A percentile compares a stretch with the other conserved stretches of the same genome.
Evolutionary conservation across 2,888 invertebrate genomes (phyloP).

Genomic region (Diplolepis rosae): DNA sequence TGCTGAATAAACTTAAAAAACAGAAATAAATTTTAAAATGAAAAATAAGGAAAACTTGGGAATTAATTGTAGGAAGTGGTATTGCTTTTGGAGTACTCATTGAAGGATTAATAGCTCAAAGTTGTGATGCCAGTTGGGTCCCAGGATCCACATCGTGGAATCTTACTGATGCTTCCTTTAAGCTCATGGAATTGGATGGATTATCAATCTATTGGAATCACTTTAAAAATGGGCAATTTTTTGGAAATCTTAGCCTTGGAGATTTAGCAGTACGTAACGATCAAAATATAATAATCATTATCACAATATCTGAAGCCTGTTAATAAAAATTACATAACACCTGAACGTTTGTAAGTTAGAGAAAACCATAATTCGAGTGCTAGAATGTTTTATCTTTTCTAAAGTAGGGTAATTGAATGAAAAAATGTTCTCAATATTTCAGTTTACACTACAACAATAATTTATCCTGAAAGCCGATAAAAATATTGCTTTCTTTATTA

Average conservation of each 20-base stretch:
- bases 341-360: too few relatives aligned
- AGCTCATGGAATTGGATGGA: slow-evolving; percentile 91
- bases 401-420: too few relatives aligned
- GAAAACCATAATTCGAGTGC: too few relatives aligned
- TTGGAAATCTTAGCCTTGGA: slow-evolving; percentile 79
- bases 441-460: too few relatives aligned
- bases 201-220: slow-evolving; percentile 95
- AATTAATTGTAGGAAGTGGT: slow-evolving; percentile 67
- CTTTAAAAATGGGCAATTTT: slow-evolving; percentile 78
- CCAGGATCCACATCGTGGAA: slow-evolving; percentile 81
- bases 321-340: neutral
- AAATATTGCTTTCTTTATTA: too few relatives aligned
- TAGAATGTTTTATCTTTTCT: too few relatives aligned
- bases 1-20: too few relatives aligned
- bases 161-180: slow-evolving; percentile 83
- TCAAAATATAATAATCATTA: too few relatives aligned
- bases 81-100: slow-evolving; percentile 93
- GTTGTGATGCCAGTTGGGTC: slow-evolving; percentile 91
- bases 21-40: too few relatives aligned
- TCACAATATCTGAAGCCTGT: neutral
- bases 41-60: neutral
- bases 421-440: too few relatives aligned
- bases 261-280: slow-evolving; percentile 81
- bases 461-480: too few relatives aligned
- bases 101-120: slow-evolving; percentile 91